Evolutionary conservation across 2,888 invertebrate species (phyloP), one percentile per base, ranked within the genome.

Genomic region (Coleophora flavipennella): DNA sequence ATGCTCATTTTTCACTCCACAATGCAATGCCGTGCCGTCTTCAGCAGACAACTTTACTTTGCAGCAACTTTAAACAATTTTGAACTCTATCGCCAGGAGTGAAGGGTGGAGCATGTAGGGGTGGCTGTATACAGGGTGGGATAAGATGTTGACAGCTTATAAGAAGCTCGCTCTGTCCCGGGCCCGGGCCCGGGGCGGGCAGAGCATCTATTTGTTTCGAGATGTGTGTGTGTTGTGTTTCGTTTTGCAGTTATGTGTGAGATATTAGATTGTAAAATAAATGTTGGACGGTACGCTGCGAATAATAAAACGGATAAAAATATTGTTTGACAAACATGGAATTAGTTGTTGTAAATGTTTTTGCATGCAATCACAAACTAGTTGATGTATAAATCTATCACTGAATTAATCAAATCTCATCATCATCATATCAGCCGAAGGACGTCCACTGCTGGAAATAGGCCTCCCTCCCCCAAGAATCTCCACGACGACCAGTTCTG

Each of bases 1-100:
- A 70, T 75, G 79, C 67, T 81, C 79, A 78, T 80, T 81, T 81
- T 77, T 80, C 78, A 74, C 67, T 49, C 51, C 47, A 20, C 20
- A 20, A 4, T 20, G 57, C 62, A 59, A 65, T 53, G 55, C 55
- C 62, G 62, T 53, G 55, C 55, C 62, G 62, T 47, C 54, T 53
- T 42, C 46, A 40, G 36, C 40, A 44, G 49, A 48, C 55, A 50
- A 51, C 42, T 35, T 41, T 32, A 31, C 26, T 25, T 29, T 33
- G 9, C 11, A 7, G n/a, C 27, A 10, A 44, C 50, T 44, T 9
- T 31, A 42, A 3, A 64, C 56, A 60, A 40, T n/a, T 29, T 11
- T 43, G 31, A 40, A 58, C 67, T 45, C 49, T 76, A 52, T 48
- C 1, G 2, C 27, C 2, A 29, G 13, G 25, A 3, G 1, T 44